Evolutionary conservation across 2,888 invertebrate genomes (phyloP).

Genomic region (Smittia aterrima): DNA sequence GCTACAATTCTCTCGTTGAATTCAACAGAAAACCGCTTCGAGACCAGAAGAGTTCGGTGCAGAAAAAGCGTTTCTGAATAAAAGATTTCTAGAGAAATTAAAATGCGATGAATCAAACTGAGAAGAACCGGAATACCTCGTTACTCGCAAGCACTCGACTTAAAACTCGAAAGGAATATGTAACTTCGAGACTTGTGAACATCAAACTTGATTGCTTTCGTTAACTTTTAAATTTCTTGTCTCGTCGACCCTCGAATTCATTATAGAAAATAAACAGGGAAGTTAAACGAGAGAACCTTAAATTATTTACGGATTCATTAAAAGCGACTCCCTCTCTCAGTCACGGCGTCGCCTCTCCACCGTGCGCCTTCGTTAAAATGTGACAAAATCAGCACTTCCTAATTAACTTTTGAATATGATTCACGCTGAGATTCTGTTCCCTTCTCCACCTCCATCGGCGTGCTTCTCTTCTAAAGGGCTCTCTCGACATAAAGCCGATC

Average conservation of each 20-base stretch:
- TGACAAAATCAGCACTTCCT: slow-evolving; percentile 33
- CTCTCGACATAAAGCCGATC: not conserved
- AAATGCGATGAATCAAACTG: not conserved
- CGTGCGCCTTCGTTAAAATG: not conserved
- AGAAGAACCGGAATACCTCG: too few relatives aligned
- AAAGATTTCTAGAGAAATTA: not conserved
- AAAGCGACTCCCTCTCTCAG: not conserved
- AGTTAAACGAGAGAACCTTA: not conserved
- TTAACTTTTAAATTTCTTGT: too few relatives aligned
- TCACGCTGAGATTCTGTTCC: slow-evolving; percentile 1
- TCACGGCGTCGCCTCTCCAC: too few relatives aligned
- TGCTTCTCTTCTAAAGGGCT: not conserved
- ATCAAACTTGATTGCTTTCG: not conserved
- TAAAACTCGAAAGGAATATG: too few relatives aligned
- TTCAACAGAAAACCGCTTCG: not conserved
- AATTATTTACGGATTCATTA: slow-evolving; percentile 29
- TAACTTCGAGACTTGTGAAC: too few relatives aligned
- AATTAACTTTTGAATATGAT: slow-evolving; percentile 28
- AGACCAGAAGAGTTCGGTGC: not conserved
- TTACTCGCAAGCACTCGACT: too few relatives aligned
- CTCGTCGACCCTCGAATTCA: not conserved
- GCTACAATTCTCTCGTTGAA: not conserved
- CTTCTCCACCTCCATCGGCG: not conserved
- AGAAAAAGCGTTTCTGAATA: too few relatives aligned
- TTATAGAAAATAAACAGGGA: not conserved